Conservation (phyloP, 2,797 vertebrate species). For the Simalia tracyae region DNA sequence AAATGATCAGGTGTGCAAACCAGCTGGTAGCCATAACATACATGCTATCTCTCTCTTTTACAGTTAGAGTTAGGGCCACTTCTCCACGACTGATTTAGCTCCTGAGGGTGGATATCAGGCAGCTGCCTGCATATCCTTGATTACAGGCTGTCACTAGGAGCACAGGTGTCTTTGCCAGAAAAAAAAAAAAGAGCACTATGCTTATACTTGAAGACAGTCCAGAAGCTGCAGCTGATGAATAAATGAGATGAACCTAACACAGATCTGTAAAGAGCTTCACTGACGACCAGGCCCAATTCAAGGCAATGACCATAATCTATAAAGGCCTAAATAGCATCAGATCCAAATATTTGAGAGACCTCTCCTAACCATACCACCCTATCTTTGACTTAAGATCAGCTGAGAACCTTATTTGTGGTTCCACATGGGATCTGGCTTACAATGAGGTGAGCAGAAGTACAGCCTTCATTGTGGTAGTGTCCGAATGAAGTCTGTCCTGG, state of each 20-base stretch:
- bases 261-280: not conserved
- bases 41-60: not conserved
- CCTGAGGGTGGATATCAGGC: not conserved
- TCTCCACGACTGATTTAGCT: not conserved
- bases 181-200: not conserved
- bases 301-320: not conserved
- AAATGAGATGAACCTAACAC: not conserved
- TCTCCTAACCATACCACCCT: not conserved
- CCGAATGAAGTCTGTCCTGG: not conserved
- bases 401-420: not conserved
- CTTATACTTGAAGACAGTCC: not conserved
- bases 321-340: not conserved
- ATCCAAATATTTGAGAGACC: not conserved
- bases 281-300: not conserved
- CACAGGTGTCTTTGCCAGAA: not conserved
- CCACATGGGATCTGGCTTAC: not conserved
- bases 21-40: not conserved
- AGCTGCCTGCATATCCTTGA: not conserved
- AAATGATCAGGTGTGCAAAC: not conserved
- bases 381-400: not conserved
- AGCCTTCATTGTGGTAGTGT: not conserved
- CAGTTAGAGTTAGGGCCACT: not conserved
- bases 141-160: not conserved
- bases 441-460: not conserved
- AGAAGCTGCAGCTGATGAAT: not conserved